A percentile compares a stretch with the other conserved stretches of the same genome.
These are phyloP conservation scores for Ptychadena robeensis DNA, from an alignment of 2,797 vertebrate genomes.

Conservation along the genomic window DNA sequence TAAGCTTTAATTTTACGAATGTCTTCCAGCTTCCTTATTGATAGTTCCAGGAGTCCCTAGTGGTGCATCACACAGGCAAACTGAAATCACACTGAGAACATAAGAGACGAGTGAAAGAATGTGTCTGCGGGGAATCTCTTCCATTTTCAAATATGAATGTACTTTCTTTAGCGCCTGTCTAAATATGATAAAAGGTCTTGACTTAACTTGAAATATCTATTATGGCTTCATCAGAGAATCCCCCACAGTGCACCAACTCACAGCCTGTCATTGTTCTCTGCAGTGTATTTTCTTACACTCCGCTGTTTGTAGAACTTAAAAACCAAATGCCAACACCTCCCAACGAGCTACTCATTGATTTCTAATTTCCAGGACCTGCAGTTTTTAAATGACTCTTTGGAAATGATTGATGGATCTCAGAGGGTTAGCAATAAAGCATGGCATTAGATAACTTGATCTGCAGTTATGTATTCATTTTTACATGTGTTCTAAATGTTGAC, in stretches of 20 bases:
- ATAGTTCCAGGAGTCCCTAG: conserved; percentile 51
- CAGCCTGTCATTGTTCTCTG: conserved; percentile 56
- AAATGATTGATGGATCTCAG: conserved; percentile 42
- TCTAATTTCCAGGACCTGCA: conserved; percentile 40
- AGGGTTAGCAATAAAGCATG: conserved; percentile 17
- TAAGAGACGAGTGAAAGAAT: conserved; percentile 42
- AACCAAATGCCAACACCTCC: conserved; percentile 50
- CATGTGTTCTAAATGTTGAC: not conserved
- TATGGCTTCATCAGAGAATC: conserved; percentile 53
- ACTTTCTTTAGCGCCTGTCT: conserved; percentile 56
- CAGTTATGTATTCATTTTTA: not conserved
- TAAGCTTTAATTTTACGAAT: conserved; percentile 51
- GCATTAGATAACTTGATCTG: not conserved
- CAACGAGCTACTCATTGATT: conserved; percentile 49
- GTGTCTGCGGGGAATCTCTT: conserved; percentile 51
- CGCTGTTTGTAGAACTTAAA: conserved; percentile 47
- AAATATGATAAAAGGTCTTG: conserved; percentile 60
- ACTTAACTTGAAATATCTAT: conserved; percentile 57
- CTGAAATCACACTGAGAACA: conserved; percentile 50
- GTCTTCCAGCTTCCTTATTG: conserved; percentile 54
- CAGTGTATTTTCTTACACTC: conserved; percentile 29
- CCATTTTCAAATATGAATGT: conserved; percentile 53
- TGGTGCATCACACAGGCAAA: conserved; percentile 50
- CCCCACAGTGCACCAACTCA: conserved; percentile 51
- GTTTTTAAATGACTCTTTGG: conserved; percentile 34